Base-by-base conservation (phyloP, 2,888 invertebrate species). In the Gnatocerus cornutus region DNA sequence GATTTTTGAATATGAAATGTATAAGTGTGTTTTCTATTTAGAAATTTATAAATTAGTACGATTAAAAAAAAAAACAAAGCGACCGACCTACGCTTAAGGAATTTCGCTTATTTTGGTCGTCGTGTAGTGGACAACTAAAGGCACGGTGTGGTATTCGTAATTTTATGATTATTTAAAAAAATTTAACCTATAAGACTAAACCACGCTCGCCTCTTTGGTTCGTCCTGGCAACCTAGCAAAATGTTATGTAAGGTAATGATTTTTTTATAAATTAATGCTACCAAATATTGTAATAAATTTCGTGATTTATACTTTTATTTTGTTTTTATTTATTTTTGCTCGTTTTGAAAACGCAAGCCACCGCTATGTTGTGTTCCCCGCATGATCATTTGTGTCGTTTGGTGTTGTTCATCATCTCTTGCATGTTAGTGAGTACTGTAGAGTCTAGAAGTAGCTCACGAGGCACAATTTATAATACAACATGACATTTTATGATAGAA, bases 211-310 rank as follows among this genome's bases (percentile, higher is more conserved):
- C 64, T 66, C 78, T 80, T 78, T 75, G 78, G 78, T 75, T 78
- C 75, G 58, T 74, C 79, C 79, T 76, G 76, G 78, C 78, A 76
- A 79, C 78, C 77, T 80, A 81, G 81, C 80, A 79, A 82, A 82
- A 82, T 76, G 81, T 80, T 77, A 75, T 74, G 79, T 82, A 80
- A 82, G 80, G 77, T 80, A 81, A 82, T 82, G 79, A 78, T 81
- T 82, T 82, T 79, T 82, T 82, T 77, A 79, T 84, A 83, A 82
- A 83, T 81, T 81, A 84, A 84, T 85, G 83, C 84, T 85, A 86
- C 86, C 86, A 86, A 86, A 86, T 86, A 86, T 84, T 81, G 81
- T 84, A 85, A 85, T 85, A 85, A 86, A 85, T 81, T 85, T 84
- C 84, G 82, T 85, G 84, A 84, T 85, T 84, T 84, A 83, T 84